phyloP scores from a whole-genome alignment of 2,888 invertebrate genomes.

The Diaperis boleti region DNA sequence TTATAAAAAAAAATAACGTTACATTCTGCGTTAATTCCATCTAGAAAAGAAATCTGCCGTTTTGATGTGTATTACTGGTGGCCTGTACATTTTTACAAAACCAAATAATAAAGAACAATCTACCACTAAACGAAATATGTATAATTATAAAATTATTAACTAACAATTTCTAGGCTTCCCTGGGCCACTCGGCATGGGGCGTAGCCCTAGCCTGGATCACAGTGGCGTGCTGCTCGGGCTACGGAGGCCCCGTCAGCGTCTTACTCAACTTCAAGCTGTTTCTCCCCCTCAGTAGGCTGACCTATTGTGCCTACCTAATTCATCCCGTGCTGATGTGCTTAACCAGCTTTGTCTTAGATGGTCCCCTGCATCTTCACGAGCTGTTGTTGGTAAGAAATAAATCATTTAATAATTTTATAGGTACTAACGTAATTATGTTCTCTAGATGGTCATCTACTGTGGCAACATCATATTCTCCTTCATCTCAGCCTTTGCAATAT shows the following conservation, averaged over 20 bases:
- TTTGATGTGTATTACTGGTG: not conserved
- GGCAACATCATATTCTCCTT: conserved; percentile 86
- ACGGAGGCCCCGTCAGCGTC: conserved; percentile 82
- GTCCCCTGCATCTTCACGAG: conserved; percentile 83
- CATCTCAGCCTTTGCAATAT: conserved; percentile 80
- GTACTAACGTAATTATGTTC: conserved; percentile 57
- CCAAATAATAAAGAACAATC: too few species aligned
- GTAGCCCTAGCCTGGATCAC: conserved; percentile 82
- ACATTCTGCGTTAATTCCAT: too few species aligned
- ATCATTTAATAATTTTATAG: too few species aligned
- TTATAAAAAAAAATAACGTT: too few species aligned
- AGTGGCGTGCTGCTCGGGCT: conserved; percentile 82
- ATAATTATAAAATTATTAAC: too few species aligned
- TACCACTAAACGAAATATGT: too few species aligned
- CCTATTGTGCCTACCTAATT: conserved; percentile 94
- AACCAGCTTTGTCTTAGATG: conserved; percentile 82
- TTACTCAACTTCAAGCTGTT: conserved; percentile 81
- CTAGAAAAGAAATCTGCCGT: too few species aligned
- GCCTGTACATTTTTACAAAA: too few species aligned
- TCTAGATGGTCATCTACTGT: conserved; percentile 75
- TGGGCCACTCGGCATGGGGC: conserved; percentile 78
- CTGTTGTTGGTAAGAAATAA: conserved; percentile 75
- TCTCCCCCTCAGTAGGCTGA: conserved; percentile 90
- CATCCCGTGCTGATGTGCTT: conserved; percentile 88
- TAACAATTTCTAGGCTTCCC: conserved; percentile 68